Percentiles rank a stretch among this genome's conserved stretches.
These are phyloP conservation scores for Morpho deidamia DNA, from an alignment of 2,888 invertebrate genomes.

Conservation along the genomic window DNA sequence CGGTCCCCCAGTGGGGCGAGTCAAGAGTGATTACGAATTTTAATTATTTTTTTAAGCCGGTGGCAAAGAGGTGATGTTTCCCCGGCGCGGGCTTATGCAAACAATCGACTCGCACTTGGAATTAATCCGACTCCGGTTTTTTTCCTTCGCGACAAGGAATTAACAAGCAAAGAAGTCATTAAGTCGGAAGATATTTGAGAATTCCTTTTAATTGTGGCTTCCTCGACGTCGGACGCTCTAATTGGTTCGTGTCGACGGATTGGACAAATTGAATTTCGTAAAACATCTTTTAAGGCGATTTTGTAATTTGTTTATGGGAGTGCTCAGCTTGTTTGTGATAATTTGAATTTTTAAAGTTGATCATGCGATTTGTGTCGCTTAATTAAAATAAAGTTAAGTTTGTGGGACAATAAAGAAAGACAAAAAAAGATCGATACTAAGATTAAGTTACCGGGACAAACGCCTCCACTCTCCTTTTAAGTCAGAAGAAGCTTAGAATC, in stretches of 20 bases:
- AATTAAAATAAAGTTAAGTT: slow-evolving; percentile 5
- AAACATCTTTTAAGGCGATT: slow-evolving; percentile 33
- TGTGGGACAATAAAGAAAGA: no score
- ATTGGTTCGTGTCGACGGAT: slow-evolving; percentile 69
- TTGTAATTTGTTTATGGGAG: slow-evolving; percentile 26
- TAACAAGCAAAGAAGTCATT: slow-evolving; percentile 79
- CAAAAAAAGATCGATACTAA: no score
- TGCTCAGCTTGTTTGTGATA: slow-evolving; percentile 19
- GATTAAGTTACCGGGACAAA: no score
- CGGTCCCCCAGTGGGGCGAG: slow-evolving; percentile 62
- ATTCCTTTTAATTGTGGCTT: slow-evolving; percentile 75
- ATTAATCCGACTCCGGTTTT: slow-evolving; percentile 71
- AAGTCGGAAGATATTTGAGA: slow-evolving; percentile 75
- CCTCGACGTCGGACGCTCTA: slow-evolving; percentile 67
- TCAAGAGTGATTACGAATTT: slow-evolving; percentile 79
- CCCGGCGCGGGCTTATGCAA: slow-evolving; percentile 73
- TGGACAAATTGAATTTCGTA: slow-evolving; percentile 57
- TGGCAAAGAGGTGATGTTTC: slow-evolving; percentile 76
- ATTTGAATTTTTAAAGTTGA: slow-evolving; percentile 15
- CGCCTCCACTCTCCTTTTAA: no score
- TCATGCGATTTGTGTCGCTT: slow-evolving; percentile 13
- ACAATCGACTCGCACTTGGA: slow-evolving; percentile 78
- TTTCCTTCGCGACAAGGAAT: slow-evolving; percentile 76
- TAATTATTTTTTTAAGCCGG: slow-evolving; percentile 79
- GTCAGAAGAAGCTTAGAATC: no score